These are phyloP conservation scores for Meriones unguiculatus DNA, from an alignment of 2,113 vertebrate species.

Conservation along the genomic window DNA sequence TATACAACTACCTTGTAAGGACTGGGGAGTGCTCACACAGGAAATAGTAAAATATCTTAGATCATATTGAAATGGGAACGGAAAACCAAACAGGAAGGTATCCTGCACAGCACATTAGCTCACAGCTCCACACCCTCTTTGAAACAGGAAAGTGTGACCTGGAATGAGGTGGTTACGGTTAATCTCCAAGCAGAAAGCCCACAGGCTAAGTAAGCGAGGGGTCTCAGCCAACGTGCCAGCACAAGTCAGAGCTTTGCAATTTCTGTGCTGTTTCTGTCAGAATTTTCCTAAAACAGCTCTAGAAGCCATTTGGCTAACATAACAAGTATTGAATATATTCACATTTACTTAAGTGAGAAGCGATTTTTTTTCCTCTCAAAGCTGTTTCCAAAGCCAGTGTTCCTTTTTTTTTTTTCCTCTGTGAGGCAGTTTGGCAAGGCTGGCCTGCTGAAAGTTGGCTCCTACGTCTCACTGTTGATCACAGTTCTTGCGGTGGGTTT, in stretches of 20 bases:
- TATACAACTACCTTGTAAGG: slow-evolving; percentile 1
- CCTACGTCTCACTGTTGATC: not conserved
- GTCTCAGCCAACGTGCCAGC: not conserved
- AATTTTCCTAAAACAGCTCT: not conserved
- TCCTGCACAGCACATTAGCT: not conserved
- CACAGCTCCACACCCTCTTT: not conserved
- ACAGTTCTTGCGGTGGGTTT: not conserved
- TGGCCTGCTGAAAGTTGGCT: not conserved
- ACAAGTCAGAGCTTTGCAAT: not conserved
- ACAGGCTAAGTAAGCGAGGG: no score
- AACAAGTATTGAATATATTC: slow-evolving; percentile 8
- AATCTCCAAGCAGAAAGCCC: not conserved
- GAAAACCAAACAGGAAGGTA: slow-evolving; percentile 35
- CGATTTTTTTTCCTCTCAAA: slow-evolving; percentile 27
- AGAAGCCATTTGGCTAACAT: not conserved
- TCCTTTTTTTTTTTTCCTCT: not conserved
- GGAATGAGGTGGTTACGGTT: not conserved
- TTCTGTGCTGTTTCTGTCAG: not conserved
- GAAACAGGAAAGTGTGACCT: slow-evolving; percentile 14
- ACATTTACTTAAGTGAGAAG: slow-evolving; percentile 12
- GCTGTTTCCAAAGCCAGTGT: not conserved
- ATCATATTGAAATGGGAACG: slow-evolving; percentile 27
- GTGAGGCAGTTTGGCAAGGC: not conserved
- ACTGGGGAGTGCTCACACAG: not conserved
- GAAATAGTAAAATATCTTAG: not conserved